phyloP scores from a whole-genome alignment of 2,888 invertebrate species.

The Leistus spinibarbis region DNA sequence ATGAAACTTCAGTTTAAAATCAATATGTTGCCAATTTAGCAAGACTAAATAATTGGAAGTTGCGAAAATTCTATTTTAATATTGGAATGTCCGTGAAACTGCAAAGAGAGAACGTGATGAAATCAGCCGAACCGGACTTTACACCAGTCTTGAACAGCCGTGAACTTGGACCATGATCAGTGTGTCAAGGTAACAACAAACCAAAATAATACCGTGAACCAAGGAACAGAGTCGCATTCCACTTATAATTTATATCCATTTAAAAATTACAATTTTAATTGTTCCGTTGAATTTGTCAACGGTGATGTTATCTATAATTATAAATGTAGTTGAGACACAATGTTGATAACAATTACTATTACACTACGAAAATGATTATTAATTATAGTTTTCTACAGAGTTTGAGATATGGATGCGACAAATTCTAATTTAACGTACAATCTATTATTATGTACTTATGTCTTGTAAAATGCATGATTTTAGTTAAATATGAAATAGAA shows the following conservation, averaged over 20 bases:
- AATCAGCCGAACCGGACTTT: not conserved
- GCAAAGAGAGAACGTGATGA: not conserved
- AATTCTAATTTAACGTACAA: too few species aligned
- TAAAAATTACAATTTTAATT: not conserved
- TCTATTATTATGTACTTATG: too few species aligned
- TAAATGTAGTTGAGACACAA: too few species aligned
- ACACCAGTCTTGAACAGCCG: not conserved
- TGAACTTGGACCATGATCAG: conserved; percentile 7
- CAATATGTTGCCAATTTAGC: not conserved
- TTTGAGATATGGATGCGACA: too few species aligned
- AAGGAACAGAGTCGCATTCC: not conserved
- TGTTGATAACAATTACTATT: too few species aligned
- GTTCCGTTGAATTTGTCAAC: not conserved
- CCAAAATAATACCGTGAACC: not conserved
- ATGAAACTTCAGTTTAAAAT: not conserved
- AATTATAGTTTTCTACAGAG: too few species aligned
- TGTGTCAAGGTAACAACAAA: conserved; percentile 13
- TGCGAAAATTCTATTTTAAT: not conserved
- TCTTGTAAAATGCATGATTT: too few species aligned
- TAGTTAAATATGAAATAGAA: too few species aligned
- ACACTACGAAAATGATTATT: too few species aligned
- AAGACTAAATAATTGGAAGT: not conserved
- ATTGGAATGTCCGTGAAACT: not conserved
- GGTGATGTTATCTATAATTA: too few species aligned
- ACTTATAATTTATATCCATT: not conserved